Conservation (phyloP, 2,888 invertebrate species). For the Cepaea hortensis region DNA sequence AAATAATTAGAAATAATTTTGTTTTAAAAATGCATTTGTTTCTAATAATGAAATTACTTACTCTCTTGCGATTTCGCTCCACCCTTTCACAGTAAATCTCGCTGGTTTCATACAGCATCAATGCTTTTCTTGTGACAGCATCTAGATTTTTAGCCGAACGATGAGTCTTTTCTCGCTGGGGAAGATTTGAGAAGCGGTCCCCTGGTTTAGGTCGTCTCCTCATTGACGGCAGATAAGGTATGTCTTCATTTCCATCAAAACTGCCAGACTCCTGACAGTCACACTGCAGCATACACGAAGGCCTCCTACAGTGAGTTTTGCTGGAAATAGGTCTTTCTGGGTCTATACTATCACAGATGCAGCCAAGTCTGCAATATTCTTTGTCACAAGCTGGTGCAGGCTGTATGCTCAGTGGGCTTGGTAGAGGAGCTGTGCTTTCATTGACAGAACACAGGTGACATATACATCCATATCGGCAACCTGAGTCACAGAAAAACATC, state of each 20-base stretch:
- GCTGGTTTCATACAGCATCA: conserved; percentile 67
- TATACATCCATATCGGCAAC: conserved; percentile 72
- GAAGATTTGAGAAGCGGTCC: conserved; percentile 57
- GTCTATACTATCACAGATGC: conserved; percentile 66
- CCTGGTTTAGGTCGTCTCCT: conserved; percentile 48
- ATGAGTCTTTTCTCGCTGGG: conserved; percentile 64
- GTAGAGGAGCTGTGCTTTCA: conserved; percentile 41
- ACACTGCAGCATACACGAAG: conserved; percentile 63
- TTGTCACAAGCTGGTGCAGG: conserved; percentile 62
- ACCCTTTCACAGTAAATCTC: conserved; percentile 64
- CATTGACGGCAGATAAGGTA: conserved; percentile 48
- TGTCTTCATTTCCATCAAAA: conserved; percentile 46
- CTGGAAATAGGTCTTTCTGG: conserved; percentile 34
- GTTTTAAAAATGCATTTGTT: too few species aligned
- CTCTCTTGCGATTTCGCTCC: conserved; percentile 47
- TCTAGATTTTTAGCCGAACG: conserved; percentile 69
- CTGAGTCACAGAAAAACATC: conserved; percentile 51
- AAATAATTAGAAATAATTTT: too few species aligned
- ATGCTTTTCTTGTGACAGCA: conserved; percentile 69
- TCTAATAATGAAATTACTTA: not conserved
- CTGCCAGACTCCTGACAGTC: conserved; percentile 31
- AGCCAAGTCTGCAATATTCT: conserved; percentile 71
- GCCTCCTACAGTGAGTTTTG: conserved; percentile 60
- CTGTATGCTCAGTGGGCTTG: conserved; percentile 35
- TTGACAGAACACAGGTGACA: conserved; percentile 68